phyloP scores from a whole-genome alignment of 2,888 invertebrate genomes.

The Cheilosia vernalis region DNA sequence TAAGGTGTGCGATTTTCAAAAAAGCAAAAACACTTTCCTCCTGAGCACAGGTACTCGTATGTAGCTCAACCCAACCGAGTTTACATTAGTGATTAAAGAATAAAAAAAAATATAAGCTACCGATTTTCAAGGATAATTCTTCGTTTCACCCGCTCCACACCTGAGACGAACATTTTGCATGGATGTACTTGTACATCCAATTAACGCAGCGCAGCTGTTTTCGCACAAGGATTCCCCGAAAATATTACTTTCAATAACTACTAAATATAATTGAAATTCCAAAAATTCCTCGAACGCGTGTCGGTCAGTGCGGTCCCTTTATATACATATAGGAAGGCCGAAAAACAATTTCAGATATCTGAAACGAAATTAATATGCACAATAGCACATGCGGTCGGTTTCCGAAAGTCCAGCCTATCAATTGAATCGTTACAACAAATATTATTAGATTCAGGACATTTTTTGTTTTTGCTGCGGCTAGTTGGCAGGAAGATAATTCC shows the following conservation, averaged over 20 bases:
- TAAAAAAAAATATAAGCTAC: not conserved
- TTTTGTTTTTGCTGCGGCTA: not conserved
- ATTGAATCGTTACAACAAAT: slow-evolving; percentile 44
- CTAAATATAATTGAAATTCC: slow-evolving; percentile 64
- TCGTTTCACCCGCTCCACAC: not conserved
- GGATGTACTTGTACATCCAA: slow-evolving; percentile 17
- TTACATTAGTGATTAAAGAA: slow-evolving; percentile 42
- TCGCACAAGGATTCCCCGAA: slow-evolving; percentile 33
- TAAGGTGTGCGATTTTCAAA: slow-evolving; percentile 35
- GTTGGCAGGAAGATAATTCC: slow-evolving; percentile 26
- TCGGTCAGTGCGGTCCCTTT: not conserved
- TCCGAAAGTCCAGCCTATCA: slow-evolving; percentile 48
- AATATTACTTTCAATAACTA: slow-evolving; percentile 62
- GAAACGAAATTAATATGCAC: slow-evolving; percentile 65
- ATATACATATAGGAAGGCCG: not conserved
- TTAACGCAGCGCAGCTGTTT: slow-evolving; percentile 58
- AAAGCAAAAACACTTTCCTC: not conserved
- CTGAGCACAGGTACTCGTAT: not conserved
- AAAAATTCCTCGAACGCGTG: slow-evolving; percentile 29
- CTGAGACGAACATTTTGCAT: slow-evolving; percentile 31
- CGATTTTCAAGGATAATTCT: slow-evolving; percentile 20
- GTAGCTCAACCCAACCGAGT: not conserved
- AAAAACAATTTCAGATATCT: slow-evolving; percentile 53
- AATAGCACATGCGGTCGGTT: slow-evolving; percentile 69
- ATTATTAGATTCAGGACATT: slow-evolving; percentile 22